A percentile compares a stretch with the other conserved stretches of the same genome.
These are phyloP conservation scores for Lagopus leucura DNA, from an alignment of 2,113 vertebrate genomes.

Conservation along the genomic window DNA sequence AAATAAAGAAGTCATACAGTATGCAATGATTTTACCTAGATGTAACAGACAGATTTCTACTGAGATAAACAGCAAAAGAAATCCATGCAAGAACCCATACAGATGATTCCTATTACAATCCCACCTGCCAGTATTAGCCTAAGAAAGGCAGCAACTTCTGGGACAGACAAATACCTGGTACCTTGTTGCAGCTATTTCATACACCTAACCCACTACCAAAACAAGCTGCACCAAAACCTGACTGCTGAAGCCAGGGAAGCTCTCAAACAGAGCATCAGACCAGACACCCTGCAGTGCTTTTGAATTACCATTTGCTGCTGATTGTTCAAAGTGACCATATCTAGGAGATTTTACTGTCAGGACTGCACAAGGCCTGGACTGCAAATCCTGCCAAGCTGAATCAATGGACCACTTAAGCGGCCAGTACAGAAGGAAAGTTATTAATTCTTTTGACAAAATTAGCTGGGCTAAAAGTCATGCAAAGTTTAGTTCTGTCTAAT, in stretches of 20 bases:
- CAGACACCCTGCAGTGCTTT: neutral
- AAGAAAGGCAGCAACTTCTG: neutral
- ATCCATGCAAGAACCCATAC: neutral
- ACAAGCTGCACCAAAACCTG: neutral
- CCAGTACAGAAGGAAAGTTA: neutral
- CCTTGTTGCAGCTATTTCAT: neutral
- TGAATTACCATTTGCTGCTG: neutral
- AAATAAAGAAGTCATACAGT: neutral
- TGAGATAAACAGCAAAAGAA: neutral
- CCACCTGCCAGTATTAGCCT: neutral
- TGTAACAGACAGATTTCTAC: neutral
- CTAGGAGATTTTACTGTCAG: neutral
- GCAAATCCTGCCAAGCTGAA: neutral
- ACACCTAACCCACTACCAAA: neutral
- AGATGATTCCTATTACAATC: neutral
- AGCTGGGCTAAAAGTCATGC: neutral
- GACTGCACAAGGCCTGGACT: neutral
- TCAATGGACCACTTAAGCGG: neutral
- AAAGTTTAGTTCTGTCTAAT: neutral
- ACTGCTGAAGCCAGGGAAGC: neutral
- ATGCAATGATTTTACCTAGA: neutral
- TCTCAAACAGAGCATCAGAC: fast-evolving
- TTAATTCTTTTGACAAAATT: neutral
- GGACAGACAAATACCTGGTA: neutral
- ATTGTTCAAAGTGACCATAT: neutral